A percentile compares a stretch with the other conserved stretches of the same genome.
These are phyloP conservation scores for Gastracanthus pulcherrimus DNA, from an alignment of 2,888 invertebrate species.

Conservation along the genomic window DNA sequence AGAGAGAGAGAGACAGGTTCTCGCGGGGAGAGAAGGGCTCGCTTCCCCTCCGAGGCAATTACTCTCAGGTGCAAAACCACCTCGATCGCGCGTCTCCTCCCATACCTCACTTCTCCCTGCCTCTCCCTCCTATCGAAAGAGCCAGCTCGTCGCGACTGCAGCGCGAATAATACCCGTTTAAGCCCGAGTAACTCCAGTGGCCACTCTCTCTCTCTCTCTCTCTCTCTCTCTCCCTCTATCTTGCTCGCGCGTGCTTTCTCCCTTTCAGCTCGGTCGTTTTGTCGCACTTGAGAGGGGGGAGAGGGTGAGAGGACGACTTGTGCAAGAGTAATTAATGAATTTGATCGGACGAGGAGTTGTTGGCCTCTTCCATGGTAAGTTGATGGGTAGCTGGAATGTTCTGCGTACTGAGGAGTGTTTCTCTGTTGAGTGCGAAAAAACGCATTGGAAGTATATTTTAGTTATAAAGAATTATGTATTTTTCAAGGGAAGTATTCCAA, in stretches of 20 bases:
- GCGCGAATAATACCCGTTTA: constrained; percentile 41
- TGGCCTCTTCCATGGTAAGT: neutral
- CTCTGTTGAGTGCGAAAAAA: no score
- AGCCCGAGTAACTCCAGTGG: constrained; percentile 40
- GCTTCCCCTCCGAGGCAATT: constrained; percentile 40
- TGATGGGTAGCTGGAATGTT: no score
- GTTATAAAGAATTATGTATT: no score
- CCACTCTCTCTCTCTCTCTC: neutral
- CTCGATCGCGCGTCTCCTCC: neutral
- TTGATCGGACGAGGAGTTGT: neutral
- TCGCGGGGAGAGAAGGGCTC: neutral
- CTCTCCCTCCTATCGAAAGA: neutral
- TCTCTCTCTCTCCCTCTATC: neutral
- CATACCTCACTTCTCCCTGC: neutral
- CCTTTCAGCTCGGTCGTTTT: neutral
- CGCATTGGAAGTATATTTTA: no score
- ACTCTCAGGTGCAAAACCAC: constrained; percentile 53
- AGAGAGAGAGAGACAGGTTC: constrained; percentile 8
- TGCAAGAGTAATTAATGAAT: constrained; percentile 25
- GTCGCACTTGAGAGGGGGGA: no score
- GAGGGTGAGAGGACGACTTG: neutral
- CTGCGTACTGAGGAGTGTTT: no score
- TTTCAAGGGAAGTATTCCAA: no score
- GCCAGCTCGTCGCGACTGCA: no score
- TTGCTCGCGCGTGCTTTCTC: neutral